phyloP scores from a whole-genome alignment of 2,113 vertebrate genomes.

The Alouatta palliata region DNA sequence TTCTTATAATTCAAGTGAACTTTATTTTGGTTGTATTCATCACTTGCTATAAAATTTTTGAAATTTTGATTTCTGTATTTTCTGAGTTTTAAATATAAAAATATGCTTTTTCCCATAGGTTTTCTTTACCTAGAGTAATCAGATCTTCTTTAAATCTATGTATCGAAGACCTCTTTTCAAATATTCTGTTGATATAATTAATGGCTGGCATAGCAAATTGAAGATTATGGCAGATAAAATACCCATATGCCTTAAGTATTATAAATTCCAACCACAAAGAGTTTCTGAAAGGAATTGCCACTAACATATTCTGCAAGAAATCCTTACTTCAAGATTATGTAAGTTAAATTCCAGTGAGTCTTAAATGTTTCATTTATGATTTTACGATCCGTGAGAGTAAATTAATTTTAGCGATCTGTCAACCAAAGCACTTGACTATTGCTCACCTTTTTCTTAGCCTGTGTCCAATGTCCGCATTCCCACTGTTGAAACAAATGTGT shows the following conservation, averaged over 20 bases:
- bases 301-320: background rate
- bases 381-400: background rate
- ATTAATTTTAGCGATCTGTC: background rate
- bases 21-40: background rate
- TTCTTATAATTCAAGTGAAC: background rate
- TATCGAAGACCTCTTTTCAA: background rate
- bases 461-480: background rate
- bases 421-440: background rate
- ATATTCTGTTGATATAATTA: background rate
- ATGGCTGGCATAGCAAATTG: background rate
- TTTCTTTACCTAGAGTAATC: background rate
- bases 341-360: slow-evolving; percentile 16
- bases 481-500: background rate
- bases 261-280: background rate
- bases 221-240: background rate
- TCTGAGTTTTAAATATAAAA: background rate
- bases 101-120: background rate
- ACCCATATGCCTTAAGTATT: background rate
- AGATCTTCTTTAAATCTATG: background rate
- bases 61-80: background rate
- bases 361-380: background rate
- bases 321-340: background rate
- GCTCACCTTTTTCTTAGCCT: background rate
- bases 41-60: background rate
- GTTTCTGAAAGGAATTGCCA: background rate